Base-by-base conservation (phyloP, 1,140 invertebrate genomes). In the Onthophagus taurus region DNA sequence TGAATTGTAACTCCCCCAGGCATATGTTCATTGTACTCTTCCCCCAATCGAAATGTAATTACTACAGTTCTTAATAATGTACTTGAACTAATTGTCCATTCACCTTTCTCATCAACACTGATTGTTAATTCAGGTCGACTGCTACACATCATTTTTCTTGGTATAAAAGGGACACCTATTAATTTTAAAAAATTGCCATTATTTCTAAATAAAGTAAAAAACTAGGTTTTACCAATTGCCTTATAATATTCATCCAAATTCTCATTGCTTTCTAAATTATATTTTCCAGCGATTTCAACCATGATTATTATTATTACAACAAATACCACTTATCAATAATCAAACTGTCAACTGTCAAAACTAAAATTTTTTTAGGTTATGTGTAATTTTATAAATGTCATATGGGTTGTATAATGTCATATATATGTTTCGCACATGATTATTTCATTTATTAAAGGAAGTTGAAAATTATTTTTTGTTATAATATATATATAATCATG, bases 191-290 rank as follows among this genome's bases (percentile, higher is more conserved):
- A 6, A 2, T 18, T 31, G 12, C n/a, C 4, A 26, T 35, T 20
- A 20, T 20, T 30, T 29, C 42, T 19, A 13, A 30, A 20, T n/a
- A 2, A 29, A 42, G 9, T 9, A 19, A 18, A 18, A 35, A 5
- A 11, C 34, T 33, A 11, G 29, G 23, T 33, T 67, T 60, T 61
- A 78, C 75, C 76, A 45, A 77, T 59, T 44, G 70, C 71, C 59
- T 67, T 68, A 50, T 75, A 78, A 54, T 77, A 80, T 45, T 76
- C 51, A 35, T 61, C 58, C 52, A 80, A 60, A 62, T 77, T 74
- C 59, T 79, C 76, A 61, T 76, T 79, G 54, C 68, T 71, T 48
- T 72, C 71, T 29, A 77, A 72, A 50, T 73, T 68, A 60, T 78
- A 81, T 57, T 70, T 74, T 60, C 77, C 77, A 35, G 49, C 47